Base-by-base conservation (phyloP, 2,888 invertebrate genomes). In the Fragum sueziense region DNA sequence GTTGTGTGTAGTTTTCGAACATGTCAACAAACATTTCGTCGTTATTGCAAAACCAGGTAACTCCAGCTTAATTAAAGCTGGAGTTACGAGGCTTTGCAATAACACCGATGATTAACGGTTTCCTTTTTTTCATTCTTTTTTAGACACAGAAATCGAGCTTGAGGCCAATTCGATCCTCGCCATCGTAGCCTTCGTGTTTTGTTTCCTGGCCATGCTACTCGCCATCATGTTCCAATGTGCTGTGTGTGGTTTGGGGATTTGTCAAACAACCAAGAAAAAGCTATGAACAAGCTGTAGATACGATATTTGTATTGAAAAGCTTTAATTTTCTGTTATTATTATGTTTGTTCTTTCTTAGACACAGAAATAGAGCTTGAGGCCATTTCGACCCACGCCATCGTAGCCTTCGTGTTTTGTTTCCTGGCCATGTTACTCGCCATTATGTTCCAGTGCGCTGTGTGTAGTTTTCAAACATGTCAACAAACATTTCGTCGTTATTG, bases 141-240 rank as follows among this genome's bases (percentile, higher is more conserved):
- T 41, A 65, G 65, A 65, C 20, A 33, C 74, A 70, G 57, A 65
- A 73, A 76, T 82, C 37, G 29, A 70, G 41, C 67, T 79, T 9
- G 65, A 75, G 27, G 65, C 82, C 2, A 79, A 79, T 20, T 59
- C 82, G 0, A 62, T 79, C 1, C 41, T 82, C 9, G 82, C 82
- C 22, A 82, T 76, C 14, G 37, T 79, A n/a, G 61, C 73, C 6
- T 51, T 82, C 20, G 76, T 33, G 1, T 25, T 78, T 9, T 52
- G 69, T 29, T 17, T 69, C 0, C 59, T 70, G 2, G 51, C 47
- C 14, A 41, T 76, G 20, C 31, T 76, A n/a, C 47, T 70, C 14
- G 76, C 70, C 0, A 9, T 74, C 20, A 29, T 73, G 14, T 76
- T 80, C 51, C 76, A 76, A 25, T 80, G 41, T 34, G 65, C 57